Base-by-base conservation (phyloP, 2,113 vertebrate genomes). In the Halichoerus grypus region DNA sequence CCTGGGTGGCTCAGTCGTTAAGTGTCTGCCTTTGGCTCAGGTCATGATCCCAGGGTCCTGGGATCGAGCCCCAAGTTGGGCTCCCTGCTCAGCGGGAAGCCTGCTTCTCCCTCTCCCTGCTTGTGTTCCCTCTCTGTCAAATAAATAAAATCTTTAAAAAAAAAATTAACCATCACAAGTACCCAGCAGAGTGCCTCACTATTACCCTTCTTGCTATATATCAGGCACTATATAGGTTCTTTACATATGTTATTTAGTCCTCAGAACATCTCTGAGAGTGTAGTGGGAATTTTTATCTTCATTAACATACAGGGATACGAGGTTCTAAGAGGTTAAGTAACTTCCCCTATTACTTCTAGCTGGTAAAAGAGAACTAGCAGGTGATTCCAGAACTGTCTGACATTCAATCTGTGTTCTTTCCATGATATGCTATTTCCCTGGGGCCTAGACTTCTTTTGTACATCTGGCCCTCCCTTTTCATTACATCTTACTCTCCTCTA, bases 321-420 rank as follows among this genome's bases (percentile, higher is more conserved):
- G 55, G 15, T 81, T 94, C 57, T 55, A 71, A 85, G 36, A 42
- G 71, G 39, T 91, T 84, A 61, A 67, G 31, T 71, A 63, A 88
- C 51, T 91, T 77, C 36, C 18, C 5, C 46, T 84, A 0, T 71
- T 82, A 86, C 33, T 95, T 67, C 51, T 14, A 80, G 7, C 36
- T 96, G 76, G 18, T 81, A 63, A 82, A 81, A 85, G 59, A 97
- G 49, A 85, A 67, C 74, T 74, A 55, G 39, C 26, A 14, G 61
- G 19, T 53, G 51, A 53, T 72, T 61, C 36, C 33, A 84, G 59
- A 91, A 59, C 76, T 86, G 14, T 39, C 39, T 71, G 61, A 69
- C 28, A 31, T 85, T 76, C 83, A 77, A 36, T 46, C 12, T 96
- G 3, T 89, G 19, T 72, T 91, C 69, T 82, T 91, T 89, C 15